A percentile compares a stretch with the other conserved stretches of the same genome.
These are phyloP conservation scores for Carlito syrichta DNA, from an alignment of 2,113 vertebrate species.

Conservation along the genomic window DNA sequence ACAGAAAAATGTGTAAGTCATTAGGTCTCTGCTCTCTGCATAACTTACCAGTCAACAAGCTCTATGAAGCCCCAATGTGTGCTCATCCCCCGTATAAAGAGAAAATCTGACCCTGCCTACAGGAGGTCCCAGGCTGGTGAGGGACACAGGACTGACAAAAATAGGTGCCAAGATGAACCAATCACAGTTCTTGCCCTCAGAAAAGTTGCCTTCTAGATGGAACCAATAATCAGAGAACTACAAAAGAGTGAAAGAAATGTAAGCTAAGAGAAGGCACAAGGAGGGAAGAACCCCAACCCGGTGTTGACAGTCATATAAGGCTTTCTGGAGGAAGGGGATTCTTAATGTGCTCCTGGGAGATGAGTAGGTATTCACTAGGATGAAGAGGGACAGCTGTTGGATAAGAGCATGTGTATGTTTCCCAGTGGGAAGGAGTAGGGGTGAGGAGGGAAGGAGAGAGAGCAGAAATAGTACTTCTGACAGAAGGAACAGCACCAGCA, in stretches of 20 bases:
- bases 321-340: not conserved
- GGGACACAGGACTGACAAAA: not conserved
- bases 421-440: too few species aligned
- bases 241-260: not conserved
- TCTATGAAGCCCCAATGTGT: not conserved
- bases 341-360: not conserved
- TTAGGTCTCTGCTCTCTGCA: not conserved
- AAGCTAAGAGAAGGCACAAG: not conserved
- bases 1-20: not conserved
- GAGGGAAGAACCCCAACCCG: not conserved
- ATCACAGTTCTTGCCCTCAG: not conserved
- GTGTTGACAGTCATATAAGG: not conserved
- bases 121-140: not conserved
- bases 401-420: not conserved
- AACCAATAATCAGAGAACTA: not conserved
- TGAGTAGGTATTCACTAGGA: not conserved
- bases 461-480: too few species aligned
- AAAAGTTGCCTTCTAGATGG: not conserved
- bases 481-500: not conserved
- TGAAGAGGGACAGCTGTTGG: not conserved
- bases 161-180: not conserved
- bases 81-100: not conserved
- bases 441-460: not conserved
- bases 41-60: not conserved
- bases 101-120: not conserved